A percentile compares a stretch with the other conserved stretches of the same genome.
These are phyloP conservation scores for Cephalopterus ornatus DNA, from an alignment of 2,113 vertebrate species.

Conservation along the genomic window DNA sequence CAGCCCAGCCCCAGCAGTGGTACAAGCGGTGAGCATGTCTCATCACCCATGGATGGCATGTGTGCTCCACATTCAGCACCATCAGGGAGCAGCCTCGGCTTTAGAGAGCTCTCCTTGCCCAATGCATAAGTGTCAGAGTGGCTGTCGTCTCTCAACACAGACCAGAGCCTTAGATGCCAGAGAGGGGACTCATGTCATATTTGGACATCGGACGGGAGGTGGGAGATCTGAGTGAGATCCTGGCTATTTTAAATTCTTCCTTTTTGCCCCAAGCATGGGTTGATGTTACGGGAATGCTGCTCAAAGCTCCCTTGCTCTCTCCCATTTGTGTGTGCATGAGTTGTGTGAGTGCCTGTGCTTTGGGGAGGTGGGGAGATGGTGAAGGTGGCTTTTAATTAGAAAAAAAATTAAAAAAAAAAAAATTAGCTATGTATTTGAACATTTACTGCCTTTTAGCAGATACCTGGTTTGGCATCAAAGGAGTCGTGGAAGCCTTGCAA, in stretches of 20 bases:
- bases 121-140: not conserved
- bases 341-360: not conserved
- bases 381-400: not conserved
- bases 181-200: not conserved
- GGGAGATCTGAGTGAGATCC: not conserved
- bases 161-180: not conserved
- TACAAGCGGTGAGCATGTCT: fast-evolving
- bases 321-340: not conserved
- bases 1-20: not conserved
- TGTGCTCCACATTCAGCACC: not conserved
- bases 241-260: not conserved
- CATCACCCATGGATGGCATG: fast-evolving
- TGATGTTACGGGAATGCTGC: not conserved
- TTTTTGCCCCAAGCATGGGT: not conserved
- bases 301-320: not conserved
- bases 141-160: not conserved
- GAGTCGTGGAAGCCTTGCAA: slow-evolving; percentile 23
- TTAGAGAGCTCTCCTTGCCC: not conserved
- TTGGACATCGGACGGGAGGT: not conserved
- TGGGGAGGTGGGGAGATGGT: not conserved
- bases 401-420: not conserved
- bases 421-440: not conserved
- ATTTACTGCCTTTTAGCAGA: not conserved
- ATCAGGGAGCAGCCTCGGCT: not conserved
- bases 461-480: not conserved